These are phyloP conservation scores for Chaetodon trifascialis DNA, from an alignment of 2,113 vertebrate genomes.

Conservation along the genomic window DNA sequence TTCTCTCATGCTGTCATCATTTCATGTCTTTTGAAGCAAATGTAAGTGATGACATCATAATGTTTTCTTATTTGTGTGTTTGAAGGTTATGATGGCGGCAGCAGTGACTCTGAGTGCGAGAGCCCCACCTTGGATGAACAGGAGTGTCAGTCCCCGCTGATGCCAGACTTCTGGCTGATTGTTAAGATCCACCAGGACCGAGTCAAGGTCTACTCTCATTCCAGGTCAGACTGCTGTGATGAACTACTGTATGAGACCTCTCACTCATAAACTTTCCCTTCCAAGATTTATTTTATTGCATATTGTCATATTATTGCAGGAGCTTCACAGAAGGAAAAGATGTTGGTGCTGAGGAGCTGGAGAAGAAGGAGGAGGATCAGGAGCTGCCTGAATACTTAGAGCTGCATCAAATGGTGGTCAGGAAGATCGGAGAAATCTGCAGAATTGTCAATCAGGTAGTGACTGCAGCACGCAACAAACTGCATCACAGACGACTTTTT, in stretches of 20 bases:
- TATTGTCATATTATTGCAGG: conserved; percentile 45
- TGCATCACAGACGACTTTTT: not conserved
- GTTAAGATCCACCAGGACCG: conserved; percentile 92
- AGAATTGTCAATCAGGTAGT: conserved; percentile 95
- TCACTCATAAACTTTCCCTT: too few species aligned
- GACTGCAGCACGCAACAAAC: not conserved
- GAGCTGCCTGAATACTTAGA: conserved; percentile 87
- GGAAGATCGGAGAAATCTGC: conserved; percentile 95
- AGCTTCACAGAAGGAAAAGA: conserved; percentile 74
- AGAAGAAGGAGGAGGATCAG: conserved; percentile 83
- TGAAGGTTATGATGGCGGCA: conserved; percentile 95
- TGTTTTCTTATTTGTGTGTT: not conserved
- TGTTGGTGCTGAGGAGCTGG: conserved; percentile 65
- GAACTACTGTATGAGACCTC: too few species aligned
- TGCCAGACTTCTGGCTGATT: conserved; percentile 98
- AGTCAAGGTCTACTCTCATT: conserved; percentile 95
- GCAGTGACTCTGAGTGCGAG: conserved; percentile 96
- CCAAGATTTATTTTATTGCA: too few species aligned
- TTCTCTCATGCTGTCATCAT: not conserved
- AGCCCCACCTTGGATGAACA: conserved; percentile 87
- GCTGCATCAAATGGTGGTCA: conserved; percentile 91
- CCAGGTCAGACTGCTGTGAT: conserved; percentile 83
- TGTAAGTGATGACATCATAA: not conserved
- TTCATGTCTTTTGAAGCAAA: not conserved
- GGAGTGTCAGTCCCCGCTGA: conserved; percentile 85